These are phyloP conservation scores for Lepus europaeus DNA, from an alignment of 2,113 vertebrate genomes.

Conservation along the genomic window DNA sequence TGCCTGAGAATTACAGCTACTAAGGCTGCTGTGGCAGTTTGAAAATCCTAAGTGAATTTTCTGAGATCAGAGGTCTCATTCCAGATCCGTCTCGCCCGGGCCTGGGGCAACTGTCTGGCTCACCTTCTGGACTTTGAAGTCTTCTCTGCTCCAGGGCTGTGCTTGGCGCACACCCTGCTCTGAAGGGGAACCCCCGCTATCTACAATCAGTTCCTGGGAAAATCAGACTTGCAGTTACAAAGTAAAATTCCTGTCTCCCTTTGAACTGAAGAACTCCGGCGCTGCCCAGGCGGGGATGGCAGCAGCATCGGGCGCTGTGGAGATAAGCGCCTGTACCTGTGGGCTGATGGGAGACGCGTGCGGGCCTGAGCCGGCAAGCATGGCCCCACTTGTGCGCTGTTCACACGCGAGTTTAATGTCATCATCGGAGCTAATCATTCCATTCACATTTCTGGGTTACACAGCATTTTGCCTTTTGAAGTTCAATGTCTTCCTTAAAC, in stretches of 20 bases:
- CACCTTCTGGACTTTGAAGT: conserved; percentile 87
- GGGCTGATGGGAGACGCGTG: no score
- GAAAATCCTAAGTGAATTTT: conserved; percentile 81
- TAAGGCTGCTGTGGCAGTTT: conserved; percentile 78
- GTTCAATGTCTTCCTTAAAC: conserved; percentile 65
- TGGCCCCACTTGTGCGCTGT: neutral
- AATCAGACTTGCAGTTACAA: conserved; percentile 78
- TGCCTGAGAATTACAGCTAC: conserved; percentile 74
- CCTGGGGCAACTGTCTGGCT: conserved; percentile 87
- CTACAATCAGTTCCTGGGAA: conserved; percentile 82
- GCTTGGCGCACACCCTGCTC: conserved; percentile 83
- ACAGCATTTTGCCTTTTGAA: conserved; percentile 75
- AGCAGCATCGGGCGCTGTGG: neutral
- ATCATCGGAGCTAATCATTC: conserved; percentile 40
- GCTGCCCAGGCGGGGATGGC: conserved; percentile 5
- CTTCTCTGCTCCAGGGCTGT: conserved; percentile 79
- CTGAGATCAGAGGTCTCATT: conserved; percentile 85
- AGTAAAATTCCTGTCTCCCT: conserved; percentile 78
- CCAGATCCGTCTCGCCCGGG: conserved; percentile 89
- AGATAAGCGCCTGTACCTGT: rapidly evolving
- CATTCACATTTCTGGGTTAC: conserved; percentile 70
- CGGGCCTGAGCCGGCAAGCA: neutral
- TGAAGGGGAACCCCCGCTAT: conserved; percentile 81
- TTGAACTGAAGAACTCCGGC: conserved; percentile 74
- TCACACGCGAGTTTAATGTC: conserved; percentile 32